These are phyloP conservation scores for Macrotus californicus DNA, from an alignment of 2,113 vertebrate species.

Conservation along the genomic window DNA sequence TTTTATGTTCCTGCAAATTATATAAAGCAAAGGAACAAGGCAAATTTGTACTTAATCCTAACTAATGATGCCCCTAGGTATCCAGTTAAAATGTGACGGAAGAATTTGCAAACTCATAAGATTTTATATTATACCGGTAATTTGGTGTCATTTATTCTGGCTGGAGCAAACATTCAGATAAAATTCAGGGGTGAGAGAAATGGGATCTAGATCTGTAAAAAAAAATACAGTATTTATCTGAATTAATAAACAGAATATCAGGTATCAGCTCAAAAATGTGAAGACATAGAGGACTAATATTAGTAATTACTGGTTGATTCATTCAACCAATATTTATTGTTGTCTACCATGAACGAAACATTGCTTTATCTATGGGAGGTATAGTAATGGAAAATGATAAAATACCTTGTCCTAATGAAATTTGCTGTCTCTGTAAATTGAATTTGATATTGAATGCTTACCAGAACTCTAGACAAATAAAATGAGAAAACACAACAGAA, in stretches of 20 bases:
- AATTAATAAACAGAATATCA: neutral
- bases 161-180: neutral
- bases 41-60: neutral
- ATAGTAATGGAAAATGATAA: neutral
- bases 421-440: neutral
- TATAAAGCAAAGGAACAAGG: neutral
- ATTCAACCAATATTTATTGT: neutral
- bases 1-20: neutral
- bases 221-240: neutral
- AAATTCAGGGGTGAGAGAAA: neutral
- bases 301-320: neutral
- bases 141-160: neutral
- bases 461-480: neutral
- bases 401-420: neutral
- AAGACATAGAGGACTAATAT: neutral
- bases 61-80: neutral
- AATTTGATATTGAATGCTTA: constrained; percentile 3
- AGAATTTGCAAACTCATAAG: neutral
- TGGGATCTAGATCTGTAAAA: neutral
- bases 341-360: neutral
- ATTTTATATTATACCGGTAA: neutral
- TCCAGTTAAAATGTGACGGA: constrained; percentile 5
- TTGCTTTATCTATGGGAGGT: neutral
- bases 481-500: neutral
- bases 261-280: neutral